Base-by-base conservation (phyloP, 92 coral and sea anemone genomes). In the Virgularia gustaviana region DNA sequence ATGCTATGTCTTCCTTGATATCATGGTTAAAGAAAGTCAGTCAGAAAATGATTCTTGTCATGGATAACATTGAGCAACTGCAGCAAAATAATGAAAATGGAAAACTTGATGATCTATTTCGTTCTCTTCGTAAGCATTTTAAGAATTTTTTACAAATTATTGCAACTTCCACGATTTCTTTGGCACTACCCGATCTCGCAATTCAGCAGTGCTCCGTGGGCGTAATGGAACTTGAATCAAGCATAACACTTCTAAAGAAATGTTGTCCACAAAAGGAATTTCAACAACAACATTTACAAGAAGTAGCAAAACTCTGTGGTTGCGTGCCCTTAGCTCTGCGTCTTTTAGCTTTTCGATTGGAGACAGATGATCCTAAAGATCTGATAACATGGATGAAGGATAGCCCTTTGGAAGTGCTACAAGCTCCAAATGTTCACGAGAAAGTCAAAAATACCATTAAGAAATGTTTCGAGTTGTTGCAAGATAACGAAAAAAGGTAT, bases 31-130 rank as follows among this genome's bases (percentile, higher is more conserved):
- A 37, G 39, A 63, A 63, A 9, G 13, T 63, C 30, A 63, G 39
- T 13, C 19, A 19, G 10, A 39, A 22, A 37, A 18, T 63, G 0
- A 37, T 63, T 20, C 44, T 63, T 35, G 70, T 63, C 39, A 35
- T 63, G 70, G 70, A 63, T 20, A 43, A 63, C 29, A 37, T 63
- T 52, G 70, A 63, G 15, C 41, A 63, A 12, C 49, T 37, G 32
- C 70, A 39, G n/a, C 31, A 35, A 15, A 35, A 35, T 7, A 60
- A 19, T 12, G 15, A 15, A 8, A 8, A 7, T 8, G 45, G 15
- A 15, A n/a, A 38, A 27, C 39, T 63, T 43, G 7, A 35, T 25
- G 29, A 63, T 22, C 39, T 63, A 13, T 0, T 63, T 27, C 31
- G 32, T 7, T 35, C 8, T 28, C 32, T 63, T 12, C 52, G 70